These are phyloP conservation scores for Galerucella nymphaeae DNA, from an alignment of 2,888 invertebrate genomes.

Conservation along the genomic window DNA sequence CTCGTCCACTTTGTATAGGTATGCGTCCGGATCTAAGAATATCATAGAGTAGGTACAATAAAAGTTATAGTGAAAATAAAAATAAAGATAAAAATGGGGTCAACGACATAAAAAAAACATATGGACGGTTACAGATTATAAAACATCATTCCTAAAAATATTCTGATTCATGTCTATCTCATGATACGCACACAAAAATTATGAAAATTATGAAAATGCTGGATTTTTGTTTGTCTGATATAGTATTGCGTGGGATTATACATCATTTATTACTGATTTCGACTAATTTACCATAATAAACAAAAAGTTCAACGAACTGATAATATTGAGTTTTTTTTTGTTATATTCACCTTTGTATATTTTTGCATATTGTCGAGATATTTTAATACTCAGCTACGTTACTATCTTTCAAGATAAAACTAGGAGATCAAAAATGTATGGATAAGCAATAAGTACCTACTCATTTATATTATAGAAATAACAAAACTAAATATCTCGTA, in stretches of 20 bases:
- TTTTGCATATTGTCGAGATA: slow-evolving; percentile 2
- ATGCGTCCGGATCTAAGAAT: slow-evolving; percentile 27
- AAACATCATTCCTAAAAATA: slow-evolving; percentile 35
- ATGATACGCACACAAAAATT: slow-evolving; percentile 14
- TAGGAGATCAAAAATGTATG: no score
- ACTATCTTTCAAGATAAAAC: no score
- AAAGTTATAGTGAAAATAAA: slow-evolving; percentile 35
- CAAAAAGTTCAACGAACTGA: slow-evolving; percentile 8
- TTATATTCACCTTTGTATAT: not conserved
- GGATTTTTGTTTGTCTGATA: slow-evolving; percentile 10
- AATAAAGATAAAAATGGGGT: slow-evolving; percentile 41
- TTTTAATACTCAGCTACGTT: not conserved
- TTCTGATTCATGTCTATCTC: slow-evolving; percentile 32
- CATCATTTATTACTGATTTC: slow-evolving; percentile 13
- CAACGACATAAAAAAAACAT: slow-evolving; percentile 34
- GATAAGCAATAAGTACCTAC: no score
- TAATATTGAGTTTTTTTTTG: not conserved
- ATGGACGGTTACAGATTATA: slow-evolving; percentile 37
- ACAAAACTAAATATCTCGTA: no score
- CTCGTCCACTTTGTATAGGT: slow-evolving; percentile 17
- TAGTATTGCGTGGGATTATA: slow-evolving; percentile 6
- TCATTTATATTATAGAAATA: no score
- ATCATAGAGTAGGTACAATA: slow-evolving; percentile 33
- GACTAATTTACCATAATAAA: slow-evolving; percentile 12
- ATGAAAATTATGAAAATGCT: slow-evolving; percentile 22